Percentiles rank a stretch among this genome's conserved stretches.
These are phyloP conservation scores for Ascidia mentula DNA, from an alignment of 23 tunicate species.

Conservation along the genomic window DNA sequence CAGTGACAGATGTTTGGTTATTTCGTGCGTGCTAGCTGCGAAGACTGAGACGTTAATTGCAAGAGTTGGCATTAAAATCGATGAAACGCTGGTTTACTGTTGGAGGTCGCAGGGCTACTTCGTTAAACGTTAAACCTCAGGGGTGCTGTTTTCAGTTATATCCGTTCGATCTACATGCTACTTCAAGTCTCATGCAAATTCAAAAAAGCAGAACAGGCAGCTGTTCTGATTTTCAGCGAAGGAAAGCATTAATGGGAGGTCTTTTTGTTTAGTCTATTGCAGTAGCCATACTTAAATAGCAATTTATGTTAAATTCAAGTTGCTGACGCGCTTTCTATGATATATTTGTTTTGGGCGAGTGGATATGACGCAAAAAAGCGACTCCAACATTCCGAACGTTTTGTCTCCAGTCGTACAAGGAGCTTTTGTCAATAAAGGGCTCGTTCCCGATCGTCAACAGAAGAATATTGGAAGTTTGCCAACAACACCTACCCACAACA, in stretches of 20 bases:
- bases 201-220: no score
- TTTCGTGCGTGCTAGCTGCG: neutral
- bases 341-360: neutral
- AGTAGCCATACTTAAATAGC: no score
- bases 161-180: no score
- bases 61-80: neutral
- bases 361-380: neutral
- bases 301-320: no score
- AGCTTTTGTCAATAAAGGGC: neutral
- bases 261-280: no score
- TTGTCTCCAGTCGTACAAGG: neutral
- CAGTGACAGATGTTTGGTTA: neutral
- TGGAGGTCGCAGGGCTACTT: neutral
- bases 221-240: no score
- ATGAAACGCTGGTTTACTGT: neutral
- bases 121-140: slow-evolving; percentile 1
- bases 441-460: neutral
- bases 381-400: neutral
- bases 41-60: neutral
- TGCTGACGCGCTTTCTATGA: no score
- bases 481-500: slow-evolving; percentile 1
- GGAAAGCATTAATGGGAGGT: no score
- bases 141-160: no score
- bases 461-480: neutral
- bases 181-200: no score